Evolutionary conservation across 2,113 vertebrate species (phyloP), one percentile per base, ranked within the genome.

Genomic region (Leuciscus idus): DNA sequence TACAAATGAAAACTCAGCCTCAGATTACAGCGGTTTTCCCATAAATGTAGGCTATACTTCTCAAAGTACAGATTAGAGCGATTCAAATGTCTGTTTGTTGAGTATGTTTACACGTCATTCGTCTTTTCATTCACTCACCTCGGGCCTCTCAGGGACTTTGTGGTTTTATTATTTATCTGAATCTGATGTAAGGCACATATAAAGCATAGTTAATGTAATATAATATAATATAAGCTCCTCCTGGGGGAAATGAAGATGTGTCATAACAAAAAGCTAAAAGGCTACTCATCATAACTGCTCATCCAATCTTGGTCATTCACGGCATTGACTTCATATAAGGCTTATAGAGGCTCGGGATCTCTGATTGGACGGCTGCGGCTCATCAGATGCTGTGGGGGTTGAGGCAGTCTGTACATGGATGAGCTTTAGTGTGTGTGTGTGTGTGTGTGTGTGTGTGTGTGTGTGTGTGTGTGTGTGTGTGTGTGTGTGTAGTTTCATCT

Each of bases 301-400:
- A 81, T 76, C 77, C 50, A 84, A 36, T 84, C 70, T 73, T 81
- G 33, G 52, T 64, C 36, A n/a, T 83, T 84, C 61, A 13, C 46
- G 10, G 80, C 85, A 85, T 75, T 77, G 39, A 79, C 50, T 83
- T 85, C 89, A 86, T 91, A 89, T 91, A 90, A 91, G 89, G 88
- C 68, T 86, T 89, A 87, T 39, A 74, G 48, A 79, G 62, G 11
- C 77, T 81, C 26, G 0, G 19, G 66, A 55, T 30, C 77, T 79
- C 66, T 89, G 84, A 90, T 88, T 91, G 90, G 89, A 82, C 43
- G 55, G 80, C 68, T 66, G 61, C 28, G 48, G 66, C 72, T 83
- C 80, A 85, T 87, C 75, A 85, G 66, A 48, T 80, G 52, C 39
- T 48, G 72, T 59, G 85, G 86, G 81, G 80, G 52, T 62, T 48